Evolutionary conservation across 1,140 invertebrate species (phyloP), one percentile per base, ranked within the genome.

Genomic region (Halyomorpha halys): DNA sequence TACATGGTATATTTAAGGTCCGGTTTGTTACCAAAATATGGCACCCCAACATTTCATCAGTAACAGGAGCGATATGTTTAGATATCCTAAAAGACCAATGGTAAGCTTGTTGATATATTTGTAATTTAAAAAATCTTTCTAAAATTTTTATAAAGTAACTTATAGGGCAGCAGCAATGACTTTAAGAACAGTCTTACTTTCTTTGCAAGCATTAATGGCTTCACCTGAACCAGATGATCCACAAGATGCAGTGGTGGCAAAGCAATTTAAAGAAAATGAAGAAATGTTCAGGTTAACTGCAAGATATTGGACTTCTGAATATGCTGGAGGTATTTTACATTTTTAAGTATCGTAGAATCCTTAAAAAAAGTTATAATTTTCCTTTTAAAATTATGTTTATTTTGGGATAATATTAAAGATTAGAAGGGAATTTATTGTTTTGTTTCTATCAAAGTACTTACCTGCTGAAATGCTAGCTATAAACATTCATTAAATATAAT

Each of bases 31-130:
- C 97, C 65, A 94, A 91, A 80, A 97, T 99, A 74, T 99, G 97
- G 97, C 97, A 99, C 80, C 97, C 97, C 59, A 99, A 99, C 79
- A 97, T 99, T 70, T 98, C 94, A 62, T 98, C 94, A 21, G 95
- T 97, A 6, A 99, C 97, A 30, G 97, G 97, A 63, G 94, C 94
- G 45, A 98, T 99, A 73, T 99, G 97, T 78, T 80, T 99, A 74
- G 97, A 99, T 77, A 99, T 99, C 73, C 80, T 99, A 18, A 99
- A 99, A 82, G 96, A 99, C 76, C 95, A 99, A 76, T 99, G 97
- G 90, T 90, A 77, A 39, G 34, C 6, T 39, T 39, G 34, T 39
- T 6, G 4, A 39, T 39, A 6, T 39, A 39, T 60, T 60, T 60
- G n/a, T 1, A 59, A 21, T 23, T 27, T 5, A 59, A 25, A 23